A percentile compares a stretch with the other conserved stretches of the same genome.
phyloP scores from a whole-genome alignment of 2,113 vertebrate genomes.

The Dunckerocampus dactyliophorus region DNA sequence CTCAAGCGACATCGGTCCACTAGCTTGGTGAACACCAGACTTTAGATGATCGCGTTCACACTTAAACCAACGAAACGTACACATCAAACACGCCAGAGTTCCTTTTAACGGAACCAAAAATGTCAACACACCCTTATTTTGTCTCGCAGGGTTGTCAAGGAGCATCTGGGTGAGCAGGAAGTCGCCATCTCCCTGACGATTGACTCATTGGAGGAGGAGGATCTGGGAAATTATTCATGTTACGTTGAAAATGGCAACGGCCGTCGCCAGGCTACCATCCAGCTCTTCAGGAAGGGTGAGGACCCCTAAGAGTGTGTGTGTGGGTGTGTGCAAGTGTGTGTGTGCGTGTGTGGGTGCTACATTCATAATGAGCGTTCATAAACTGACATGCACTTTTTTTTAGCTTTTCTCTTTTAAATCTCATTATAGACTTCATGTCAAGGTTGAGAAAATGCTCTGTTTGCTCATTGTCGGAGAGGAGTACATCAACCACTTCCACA shows the following conservation, averaged over 20 bases:
- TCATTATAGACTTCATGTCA: background rate
- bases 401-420: background rate
- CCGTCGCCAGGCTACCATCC: conserved; percentile 87
- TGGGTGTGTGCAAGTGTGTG: too few species aligned
- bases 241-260: conserved; percentile 96
- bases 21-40: too few species aligned
- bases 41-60: too few species aligned
- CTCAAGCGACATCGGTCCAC: too few species aligned
- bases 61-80: too few species aligned
- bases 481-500: conserved; percentile 9
- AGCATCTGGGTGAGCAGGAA: conserved; percentile 96
- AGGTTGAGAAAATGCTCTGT: background rate
- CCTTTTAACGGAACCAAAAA: too few species aligned
- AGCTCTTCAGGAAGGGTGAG: conserved; percentile 91
- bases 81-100: too few species aligned
- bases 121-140: conserved; percentile 4
- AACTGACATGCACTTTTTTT: background rate
- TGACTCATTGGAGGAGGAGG: conserved; percentile 88
- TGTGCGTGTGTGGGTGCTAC: too few species aligned
- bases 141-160: conserved; percentile 83
- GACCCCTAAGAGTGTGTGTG: conserved; percentile 3
- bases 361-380: background rate
- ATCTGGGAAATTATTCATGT: conserved; percentile 97
- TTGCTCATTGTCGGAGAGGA: conserved; percentile 11
- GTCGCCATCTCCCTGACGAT: conserved; percentile 94